Base-by-base conservation (phyloP, 2,888 invertebrate genomes). In the Nomada fabriciana region DNA sequence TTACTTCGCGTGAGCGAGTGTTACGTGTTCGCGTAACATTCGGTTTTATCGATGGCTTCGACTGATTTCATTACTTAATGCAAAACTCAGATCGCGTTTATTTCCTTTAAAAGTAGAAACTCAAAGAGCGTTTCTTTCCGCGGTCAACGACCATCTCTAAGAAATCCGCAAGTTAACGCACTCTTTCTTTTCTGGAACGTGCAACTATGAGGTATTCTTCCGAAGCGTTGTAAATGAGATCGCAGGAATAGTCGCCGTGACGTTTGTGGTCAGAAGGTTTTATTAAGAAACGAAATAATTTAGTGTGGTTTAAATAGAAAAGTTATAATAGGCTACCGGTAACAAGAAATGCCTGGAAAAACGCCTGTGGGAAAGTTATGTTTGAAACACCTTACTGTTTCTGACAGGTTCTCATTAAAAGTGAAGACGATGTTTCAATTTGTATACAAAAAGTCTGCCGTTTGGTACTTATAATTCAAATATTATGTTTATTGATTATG, bases 101-200 rank as follows among this genome's bases (percentile, higher is more conserved):
- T 60, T 25, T 74, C 23, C 11, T 20, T 36, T 52, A 18, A 47
- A 23, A 20, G 20, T 61, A 5, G 23, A 50, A 71, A 60, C n/a
- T 50, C 47, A 36, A 60, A 7, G 15, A 61, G n/a, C 36, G 36
- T 42, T 53, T 23, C 57, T 71, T 20, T 23, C 10, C 52, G 13
- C 42, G 18, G 61, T 71, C 42, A 63, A 36, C 11, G 23, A 53
- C 25, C 52, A 23, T 63, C 15, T 69, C 20, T 53, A 42, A 23
- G 23, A 42, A 71, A 63, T 63, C 43, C 15, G 29, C 61, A n/a
- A 76, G 25, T 71, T 43, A 55, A 71, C 61, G 61, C 80, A 43
- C 36, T 63, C 57, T 75, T 75, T 70, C 61, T 60, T 70, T 47
- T 61, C 52, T 52, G 53, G 53, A 20, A 52, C 59, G 64, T 43